Conservation (phyloP, 2,888 invertebrate genomes). For the Patella pellucida region DNA sequence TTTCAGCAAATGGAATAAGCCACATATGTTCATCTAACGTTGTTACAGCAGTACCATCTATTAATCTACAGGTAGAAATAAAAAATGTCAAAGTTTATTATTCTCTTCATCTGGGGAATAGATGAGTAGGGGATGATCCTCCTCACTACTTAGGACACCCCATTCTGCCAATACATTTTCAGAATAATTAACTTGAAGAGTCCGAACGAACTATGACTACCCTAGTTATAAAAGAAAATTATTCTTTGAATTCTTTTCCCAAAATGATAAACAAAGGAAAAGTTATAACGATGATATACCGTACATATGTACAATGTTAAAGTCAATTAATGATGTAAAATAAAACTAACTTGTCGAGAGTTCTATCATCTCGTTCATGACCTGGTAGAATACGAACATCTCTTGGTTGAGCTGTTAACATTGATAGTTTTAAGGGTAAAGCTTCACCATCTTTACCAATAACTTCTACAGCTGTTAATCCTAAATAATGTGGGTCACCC, state of each 20-base stretch:
- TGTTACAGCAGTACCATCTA: slow-evolving; percentile 81
- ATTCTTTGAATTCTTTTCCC: too few relatives aligned
- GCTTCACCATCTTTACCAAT: slow-evolving; percentile 69
- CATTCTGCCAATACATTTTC: too few relatives aligned
- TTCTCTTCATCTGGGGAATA: too few relatives aligned
- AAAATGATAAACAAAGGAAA: neutral
- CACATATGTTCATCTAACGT: slow-evolving; percentile 77
- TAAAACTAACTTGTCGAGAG: slow-evolving; percentile 67
- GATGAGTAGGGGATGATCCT: too few relatives aligned
- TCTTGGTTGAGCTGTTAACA: slow-evolving; percentile 73
- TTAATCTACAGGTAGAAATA: slow-evolving; percentile 71
- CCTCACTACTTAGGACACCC: too few relatives aligned
- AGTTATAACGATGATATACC: neutral
- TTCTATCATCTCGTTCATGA: slow-evolving; percentile 67
- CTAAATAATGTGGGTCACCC: slow-evolving; percentile 72
- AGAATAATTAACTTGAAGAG: too few relatives aligned
- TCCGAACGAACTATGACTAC: too few relatives aligned
- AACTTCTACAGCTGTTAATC: slow-evolving; percentile 73
- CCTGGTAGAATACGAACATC: slow-evolving; percentile 66
- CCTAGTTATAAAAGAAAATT: too few relatives aligned
- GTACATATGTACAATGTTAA: neutral
- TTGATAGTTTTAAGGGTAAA: slow-evolving; percentile 58
- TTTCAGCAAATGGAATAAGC: slow-evolving; percentile 68
- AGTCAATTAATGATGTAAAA: neutral
- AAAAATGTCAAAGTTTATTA: too few relatives aligned